Conservation (phyloP, 2,797 vertebrate genomes). For the Crossoptilon crossoptilon region DNA sequence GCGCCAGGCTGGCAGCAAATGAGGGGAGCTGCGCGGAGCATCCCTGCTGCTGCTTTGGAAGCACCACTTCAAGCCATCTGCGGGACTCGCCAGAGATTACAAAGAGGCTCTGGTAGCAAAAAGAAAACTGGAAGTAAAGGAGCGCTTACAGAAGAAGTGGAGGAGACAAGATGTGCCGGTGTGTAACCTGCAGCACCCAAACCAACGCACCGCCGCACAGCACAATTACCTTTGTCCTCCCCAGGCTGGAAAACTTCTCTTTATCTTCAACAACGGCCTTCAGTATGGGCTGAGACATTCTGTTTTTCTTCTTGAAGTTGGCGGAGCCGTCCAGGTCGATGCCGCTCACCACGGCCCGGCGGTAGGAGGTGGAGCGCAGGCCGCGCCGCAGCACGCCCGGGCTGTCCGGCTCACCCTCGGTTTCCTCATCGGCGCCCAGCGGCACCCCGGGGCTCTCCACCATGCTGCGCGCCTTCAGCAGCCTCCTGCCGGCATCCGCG, state of each 20-base stretch:
- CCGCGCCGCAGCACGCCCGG: constrained; percentile 85
- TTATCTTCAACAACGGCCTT: constrained; percentile 82
- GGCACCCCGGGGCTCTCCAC: constrained; percentile 81
- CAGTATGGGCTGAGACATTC: constrained; percentile 82
- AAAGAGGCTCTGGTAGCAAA: not conserved
- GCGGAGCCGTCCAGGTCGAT: constrained; percentile 81
- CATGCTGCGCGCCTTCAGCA: constrained; percentile 87
- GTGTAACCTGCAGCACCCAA: rapidly evolving
- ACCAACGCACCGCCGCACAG: rapidly evolving
- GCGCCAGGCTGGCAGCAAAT: too few relatives aligned
- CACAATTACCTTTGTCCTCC: constrained; percentile 84
- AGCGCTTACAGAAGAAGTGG: rapidly evolving
- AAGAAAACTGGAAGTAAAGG: not conserved
- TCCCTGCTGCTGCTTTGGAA: not conserved
- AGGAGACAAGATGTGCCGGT: rapidly evolving
- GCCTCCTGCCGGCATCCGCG: constrained; percentile 78
- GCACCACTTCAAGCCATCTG: rapidly evolving
- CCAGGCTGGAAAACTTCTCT: constrained; percentile 81
- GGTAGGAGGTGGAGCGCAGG: constrained; percentile 93
- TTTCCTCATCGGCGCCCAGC: constrained; percentile 79
- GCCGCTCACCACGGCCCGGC: constrained; percentile 91
- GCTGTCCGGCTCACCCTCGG: constrained; percentile 78
- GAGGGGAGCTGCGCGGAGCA: too few relatives aligned
- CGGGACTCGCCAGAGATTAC: rapidly evolving
- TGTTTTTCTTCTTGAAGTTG: constrained; percentile 79